These are phyloP conservation scores for Pheosia tremula DNA, from an alignment of 2,888 invertebrate species.

Conservation along the genomic window DNA sequence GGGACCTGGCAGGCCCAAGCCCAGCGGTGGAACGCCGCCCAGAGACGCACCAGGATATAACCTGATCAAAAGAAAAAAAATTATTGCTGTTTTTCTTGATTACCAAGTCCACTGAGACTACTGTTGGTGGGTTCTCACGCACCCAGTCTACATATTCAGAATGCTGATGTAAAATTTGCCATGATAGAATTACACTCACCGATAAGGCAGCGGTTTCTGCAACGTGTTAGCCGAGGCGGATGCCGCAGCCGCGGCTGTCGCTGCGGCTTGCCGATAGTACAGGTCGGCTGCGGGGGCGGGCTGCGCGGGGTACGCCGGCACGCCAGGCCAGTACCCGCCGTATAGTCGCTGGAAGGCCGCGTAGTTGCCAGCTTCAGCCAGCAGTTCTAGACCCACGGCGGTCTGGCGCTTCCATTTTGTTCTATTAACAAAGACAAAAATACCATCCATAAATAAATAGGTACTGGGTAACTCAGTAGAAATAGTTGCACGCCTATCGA, in stretches of 20 bases:
- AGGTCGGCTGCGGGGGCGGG: constrained; percentile 89
- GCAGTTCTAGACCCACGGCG: constrained; percentile 97
- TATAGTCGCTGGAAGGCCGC: constrained; percentile 99
- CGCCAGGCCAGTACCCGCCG: constrained; percentile 90
- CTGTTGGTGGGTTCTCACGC: no score
- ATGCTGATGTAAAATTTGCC: not conserved
- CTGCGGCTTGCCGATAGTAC: constrained; percentile 93
- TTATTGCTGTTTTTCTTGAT: not conserved
- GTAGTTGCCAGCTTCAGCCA: constrained; percentile 98
- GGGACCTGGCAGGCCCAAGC: constrained; percentile 87
- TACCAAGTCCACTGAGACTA: no score
- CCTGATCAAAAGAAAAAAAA: constrained; percentile 57
- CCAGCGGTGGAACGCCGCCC: constrained; percentile 80
- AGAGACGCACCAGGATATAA: constrained; percentile 86
- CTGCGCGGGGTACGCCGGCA: constrained; percentile 87
- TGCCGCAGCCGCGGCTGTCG: constrained; percentile 86
- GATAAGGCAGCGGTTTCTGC: constrained; percentile 95
- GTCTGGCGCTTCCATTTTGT: constrained; percentile 99
- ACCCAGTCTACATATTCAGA: not conserved
- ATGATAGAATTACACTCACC: constrained; percentile 57
- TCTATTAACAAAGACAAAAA: constrained; percentile 78
- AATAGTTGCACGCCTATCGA: no score
- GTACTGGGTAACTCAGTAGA: no score
- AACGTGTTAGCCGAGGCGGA: constrained; percentile 87
- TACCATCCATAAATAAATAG: no score